These are phyloP conservation scores for Knipowitschia caucasica DNA, from an alignment of 2,797 vertebrate species.

Conservation along the genomic window DNA sequence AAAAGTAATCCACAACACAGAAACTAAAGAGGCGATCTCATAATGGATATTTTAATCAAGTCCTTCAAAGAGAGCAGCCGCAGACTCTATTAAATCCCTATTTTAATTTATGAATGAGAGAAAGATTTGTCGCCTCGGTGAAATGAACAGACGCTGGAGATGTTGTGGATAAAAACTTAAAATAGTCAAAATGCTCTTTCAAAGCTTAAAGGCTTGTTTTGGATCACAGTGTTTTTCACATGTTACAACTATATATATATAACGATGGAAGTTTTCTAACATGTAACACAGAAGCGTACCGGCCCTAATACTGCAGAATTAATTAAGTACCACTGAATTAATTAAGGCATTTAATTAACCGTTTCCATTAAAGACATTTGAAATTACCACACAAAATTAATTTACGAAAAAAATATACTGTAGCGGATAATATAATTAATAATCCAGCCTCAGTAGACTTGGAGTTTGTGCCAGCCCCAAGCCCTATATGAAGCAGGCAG, in stretches of 20 bases:
- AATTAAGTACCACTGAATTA: slow-evolving; percentile 3
- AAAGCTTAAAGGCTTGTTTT: slow-evolving; percentile 7
- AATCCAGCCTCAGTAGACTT: neutral
- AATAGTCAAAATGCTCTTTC: slow-evolving; percentile 36
- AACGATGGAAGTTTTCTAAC: neutral
- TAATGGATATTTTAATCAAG: slow-evolving; percentile 80
- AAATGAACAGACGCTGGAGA: slow-evolving; percentile 64
- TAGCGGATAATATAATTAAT: neutral
- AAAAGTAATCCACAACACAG: slow-evolving; percentile 78
- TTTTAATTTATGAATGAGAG: slow-evolving; percentile 76
- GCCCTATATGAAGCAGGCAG: too few species aligned
- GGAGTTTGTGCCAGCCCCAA: too few species aligned
- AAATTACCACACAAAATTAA: slow-evolving; percentile 7
- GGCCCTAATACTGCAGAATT: neutral
- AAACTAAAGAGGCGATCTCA: slow-evolving; percentile 77
- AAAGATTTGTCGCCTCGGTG: slow-evolving; percentile 61
- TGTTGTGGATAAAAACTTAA: slow-evolving; percentile 57
- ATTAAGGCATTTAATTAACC: slow-evolving; percentile 7
- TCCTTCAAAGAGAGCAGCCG: slow-evolving; percentile 64
- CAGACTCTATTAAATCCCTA: slow-evolving; percentile 74
- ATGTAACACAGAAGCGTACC: neutral
- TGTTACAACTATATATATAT: neutral
- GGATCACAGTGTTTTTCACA: neutral
- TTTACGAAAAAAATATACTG: slow-evolving; percentile 1
- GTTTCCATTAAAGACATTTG: slow-evolving; percentile 5